These are phyloP conservation scores for Rhopalosiphum nymphaeae DNA, from an alignment of 2,888 invertebrate species.

Conservation along the genomic window DNA sequence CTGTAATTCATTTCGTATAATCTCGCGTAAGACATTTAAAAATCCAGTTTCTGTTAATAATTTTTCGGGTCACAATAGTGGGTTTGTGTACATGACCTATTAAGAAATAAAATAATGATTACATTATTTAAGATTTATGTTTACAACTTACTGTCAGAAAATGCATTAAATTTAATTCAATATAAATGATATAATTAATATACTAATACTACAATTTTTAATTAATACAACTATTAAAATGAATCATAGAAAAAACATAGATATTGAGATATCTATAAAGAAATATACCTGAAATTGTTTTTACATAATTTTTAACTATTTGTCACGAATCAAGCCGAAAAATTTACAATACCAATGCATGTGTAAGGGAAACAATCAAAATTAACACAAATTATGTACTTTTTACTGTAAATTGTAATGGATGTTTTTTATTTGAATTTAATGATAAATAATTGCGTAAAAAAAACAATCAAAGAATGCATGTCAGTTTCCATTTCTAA, in stretches of 20 bases:
- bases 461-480: neutral
- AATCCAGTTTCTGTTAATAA: neutral
- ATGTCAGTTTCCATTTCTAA: neutral
- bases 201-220: neutral
- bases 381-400: neutral
- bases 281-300: too few species aligned
- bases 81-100: neutral
- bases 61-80: neutral
- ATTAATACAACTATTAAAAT: neutral
- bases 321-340: neutral
- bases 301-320: neutral
- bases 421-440: neutral
- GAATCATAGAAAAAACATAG: neutral
- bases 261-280: neutral
- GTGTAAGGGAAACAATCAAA: neutral
- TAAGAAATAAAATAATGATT: neutral
- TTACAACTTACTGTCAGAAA: too few species aligned
- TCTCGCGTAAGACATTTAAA: neutral
- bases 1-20: neutral
- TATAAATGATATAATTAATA: too few species aligned
- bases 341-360: neutral
- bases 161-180: too few species aligned
- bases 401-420: neutral
- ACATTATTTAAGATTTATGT: too few species aligned
- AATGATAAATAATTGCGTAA: neutral